These are phyloP conservation scores for Saguinus imperator DNA, from an alignment of 2,113 vertebrate species.

Conservation along the genomic window DNA sequence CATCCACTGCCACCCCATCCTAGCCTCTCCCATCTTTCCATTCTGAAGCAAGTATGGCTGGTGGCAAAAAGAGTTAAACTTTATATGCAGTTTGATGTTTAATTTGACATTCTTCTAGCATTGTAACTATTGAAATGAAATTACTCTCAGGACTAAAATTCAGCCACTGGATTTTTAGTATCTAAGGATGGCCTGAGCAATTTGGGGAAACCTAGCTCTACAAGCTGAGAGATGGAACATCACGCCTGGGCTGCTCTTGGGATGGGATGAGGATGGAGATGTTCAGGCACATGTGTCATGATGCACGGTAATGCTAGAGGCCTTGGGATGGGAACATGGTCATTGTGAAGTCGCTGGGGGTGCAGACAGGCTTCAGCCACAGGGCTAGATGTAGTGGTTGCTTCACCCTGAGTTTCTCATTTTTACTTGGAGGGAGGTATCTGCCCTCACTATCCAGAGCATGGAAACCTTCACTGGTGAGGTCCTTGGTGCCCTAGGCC, in stretches of 20 bases:
- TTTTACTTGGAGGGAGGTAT: background rate
- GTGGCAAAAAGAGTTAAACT: background rate
- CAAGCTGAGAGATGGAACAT: background rate
- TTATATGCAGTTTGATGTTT: background rate
- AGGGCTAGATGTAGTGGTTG: background rate
- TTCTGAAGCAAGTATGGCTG: background rate
- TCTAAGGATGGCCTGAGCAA: background rate
- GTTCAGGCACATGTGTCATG: background rate
- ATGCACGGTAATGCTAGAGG: background rate
- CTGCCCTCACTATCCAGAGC: too few species aligned
- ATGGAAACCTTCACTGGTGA: accelerated
- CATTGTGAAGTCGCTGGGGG: background rate
- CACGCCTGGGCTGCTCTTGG: accelerated
- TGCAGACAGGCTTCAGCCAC: background rate
- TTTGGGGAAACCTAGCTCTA: background rate
- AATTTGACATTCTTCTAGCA: background rate
- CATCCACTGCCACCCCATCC: accelerated
- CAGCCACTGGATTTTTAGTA: background rate
- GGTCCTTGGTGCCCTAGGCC: background rate
- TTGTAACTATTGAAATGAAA: background rate
- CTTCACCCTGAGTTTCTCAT: background rate
- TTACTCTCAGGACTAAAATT: background rate
- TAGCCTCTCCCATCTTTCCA: background rate
- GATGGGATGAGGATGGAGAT: background rate
- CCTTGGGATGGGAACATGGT: background rate